Conservation (phyloP, 2,113 vertebrate genomes). For the Pituophis catenifer region DNA sequence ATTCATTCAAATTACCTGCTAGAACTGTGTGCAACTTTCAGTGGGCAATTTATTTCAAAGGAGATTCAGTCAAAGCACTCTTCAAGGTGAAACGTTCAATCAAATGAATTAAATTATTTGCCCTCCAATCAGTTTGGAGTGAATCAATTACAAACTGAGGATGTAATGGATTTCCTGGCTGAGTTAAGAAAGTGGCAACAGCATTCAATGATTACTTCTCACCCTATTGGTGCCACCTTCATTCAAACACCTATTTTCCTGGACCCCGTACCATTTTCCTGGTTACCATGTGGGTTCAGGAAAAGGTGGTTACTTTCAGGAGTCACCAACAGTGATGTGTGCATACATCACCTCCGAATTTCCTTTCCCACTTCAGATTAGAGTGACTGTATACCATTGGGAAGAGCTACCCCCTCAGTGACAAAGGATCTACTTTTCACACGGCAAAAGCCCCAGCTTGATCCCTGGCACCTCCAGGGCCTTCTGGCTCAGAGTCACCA, state of each 20-base stretch:
- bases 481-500: neutral
- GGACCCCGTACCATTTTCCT: neutral
- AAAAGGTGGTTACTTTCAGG: neutral
- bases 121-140: neutral
- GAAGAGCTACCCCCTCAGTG: neutral
- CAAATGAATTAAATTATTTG: neutral
- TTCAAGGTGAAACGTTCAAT: neutral
- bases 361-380: neutral
- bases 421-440: neutral
- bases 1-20: neutral
- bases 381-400: neutral
- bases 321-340: neutral
- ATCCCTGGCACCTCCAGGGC: neutral
- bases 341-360: neutral
- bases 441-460: no score
- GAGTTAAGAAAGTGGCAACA: neutral
- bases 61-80: neutral
- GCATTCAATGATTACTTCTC: neutral
- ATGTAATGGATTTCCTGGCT: neutral
- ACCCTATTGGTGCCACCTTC: neutral
- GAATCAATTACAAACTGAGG: neutral
- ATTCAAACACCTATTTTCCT: neutral
- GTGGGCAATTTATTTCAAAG: neutral
- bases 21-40: neutral
- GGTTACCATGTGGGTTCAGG: neutral